Percentiles rank a stretch among this genome's conserved stretches.
Conservation (phyloP, 2,888 invertebrate genomes). For the Epinotia demarniana region DNA sequence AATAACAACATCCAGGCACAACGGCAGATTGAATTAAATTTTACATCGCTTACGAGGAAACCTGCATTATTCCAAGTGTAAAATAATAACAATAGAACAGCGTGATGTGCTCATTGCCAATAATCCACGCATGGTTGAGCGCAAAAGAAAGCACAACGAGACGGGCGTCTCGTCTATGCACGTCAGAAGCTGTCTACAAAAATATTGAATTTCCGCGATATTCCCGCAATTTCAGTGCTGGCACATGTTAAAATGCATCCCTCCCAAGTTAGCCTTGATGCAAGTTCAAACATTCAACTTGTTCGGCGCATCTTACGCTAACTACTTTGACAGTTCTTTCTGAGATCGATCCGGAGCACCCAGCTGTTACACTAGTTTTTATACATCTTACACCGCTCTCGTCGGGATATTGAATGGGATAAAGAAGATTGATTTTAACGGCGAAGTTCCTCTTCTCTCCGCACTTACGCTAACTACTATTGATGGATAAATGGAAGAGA, state of each 20-base stretch:
- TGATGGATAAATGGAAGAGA: constrained; percentile 14
- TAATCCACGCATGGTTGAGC: constrained; percentile 29
- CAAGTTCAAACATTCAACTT: constrained; percentile 70
- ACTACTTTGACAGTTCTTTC: constrained; percentile 68
- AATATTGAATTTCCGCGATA: constrained; percentile 43
- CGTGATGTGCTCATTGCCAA: constrained; percentile 18
- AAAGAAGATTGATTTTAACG: constrained; percentile 43
- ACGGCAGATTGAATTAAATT: neutral
- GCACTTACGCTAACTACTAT: constrained; percentile 26
- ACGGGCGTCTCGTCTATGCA: constrained; percentile 22
- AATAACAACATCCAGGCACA: neutral
- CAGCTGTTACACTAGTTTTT: constrained; percentile 63
- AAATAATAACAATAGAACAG: constrained; percentile 21
- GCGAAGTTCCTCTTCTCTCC: constrained; percentile 31
- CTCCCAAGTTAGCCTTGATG: constrained; percentile 56
- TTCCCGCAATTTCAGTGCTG: constrained; percentile 61
- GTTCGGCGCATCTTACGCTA: constrained; percentile 55
- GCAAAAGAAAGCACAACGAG: constrained; percentile 32
- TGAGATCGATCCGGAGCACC: constrained; percentile 59
- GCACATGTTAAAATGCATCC: constrained; percentile 50
- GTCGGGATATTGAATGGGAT: constrained; percentile 44
- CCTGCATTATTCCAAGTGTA: constrained; percentile 19
- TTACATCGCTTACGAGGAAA: neutral
- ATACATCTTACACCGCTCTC: constrained; percentile 44
- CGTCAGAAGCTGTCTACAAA: constrained; percentile 40